Percentiles rank a stretch among this genome's conserved stretches.
These are phyloP conservation scores for Platyura marginata DNA, from an alignment of 1,140 invertebrate species.

Conservation along the genomic window DNA sequence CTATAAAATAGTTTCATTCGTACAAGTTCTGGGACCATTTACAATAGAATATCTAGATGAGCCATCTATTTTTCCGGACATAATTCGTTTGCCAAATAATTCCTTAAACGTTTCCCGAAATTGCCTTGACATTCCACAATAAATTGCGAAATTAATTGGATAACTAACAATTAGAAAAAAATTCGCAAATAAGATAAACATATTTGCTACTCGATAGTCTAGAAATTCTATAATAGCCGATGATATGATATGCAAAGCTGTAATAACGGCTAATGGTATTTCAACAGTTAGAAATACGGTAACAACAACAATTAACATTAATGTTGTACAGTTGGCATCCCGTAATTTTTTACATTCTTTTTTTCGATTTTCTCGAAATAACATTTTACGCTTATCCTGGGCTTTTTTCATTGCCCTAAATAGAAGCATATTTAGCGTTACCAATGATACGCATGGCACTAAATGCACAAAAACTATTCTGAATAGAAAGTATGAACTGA, in stretches of 20 bases:
- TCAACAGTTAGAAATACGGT: conserved; percentile 81
- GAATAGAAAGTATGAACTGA: conserved; percentile 64
- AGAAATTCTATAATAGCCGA: conserved; percentile 49
- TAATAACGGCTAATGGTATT: conserved; percentile 77
- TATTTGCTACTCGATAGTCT: conserved; percentile 63
- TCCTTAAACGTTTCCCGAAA: conserved; percentile 88
- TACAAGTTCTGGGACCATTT: conserved; percentile 59
- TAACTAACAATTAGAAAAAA: conserved; percentile 83
- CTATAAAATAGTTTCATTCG: conserved; percentile 67
- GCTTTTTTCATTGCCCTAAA: conserved; percentile 69
- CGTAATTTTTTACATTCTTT: conserved; percentile 64
- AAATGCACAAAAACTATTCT: conserved; percentile 80
- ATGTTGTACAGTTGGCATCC: conserved; percentile 79
- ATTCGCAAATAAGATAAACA: conserved; percentile 71
- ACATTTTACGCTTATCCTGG: conserved; percentile 54
- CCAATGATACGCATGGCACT: conserved; percentile 71
- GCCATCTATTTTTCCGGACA: conserved; percentile 37
- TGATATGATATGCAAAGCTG: conserved; percentile 66
- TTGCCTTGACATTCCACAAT: conserved; percentile 86
- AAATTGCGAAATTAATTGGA: conserved; percentile 89
- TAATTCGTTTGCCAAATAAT: conserved; percentile 50
- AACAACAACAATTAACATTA: conserved; percentile 91
- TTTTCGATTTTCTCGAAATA: conserved; percentile 70
- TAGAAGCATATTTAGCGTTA: conserved; percentile 73
- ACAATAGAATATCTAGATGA: conserved; percentile 56